phyloP scores from a whole-genome alignment of 2,797 vertebrate genomes.

The Fringilla coelebs region DNA sequence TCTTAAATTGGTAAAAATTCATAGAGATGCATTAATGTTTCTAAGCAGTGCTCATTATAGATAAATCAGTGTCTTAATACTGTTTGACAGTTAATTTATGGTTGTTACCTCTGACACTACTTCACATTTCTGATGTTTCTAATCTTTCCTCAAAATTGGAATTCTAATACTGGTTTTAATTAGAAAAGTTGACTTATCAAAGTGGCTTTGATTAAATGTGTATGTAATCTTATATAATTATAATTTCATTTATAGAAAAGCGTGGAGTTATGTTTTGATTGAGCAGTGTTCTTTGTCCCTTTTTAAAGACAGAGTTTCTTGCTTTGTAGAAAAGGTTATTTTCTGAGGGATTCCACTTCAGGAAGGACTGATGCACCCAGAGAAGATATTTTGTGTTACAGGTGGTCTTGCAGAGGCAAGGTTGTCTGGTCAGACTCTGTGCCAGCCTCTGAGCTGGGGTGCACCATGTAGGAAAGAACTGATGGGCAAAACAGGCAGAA shows the following conservation, averaged over 20 bases:
- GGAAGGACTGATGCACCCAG: background rate
- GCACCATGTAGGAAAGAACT: background rate
- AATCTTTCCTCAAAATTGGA: slow-evolving; percentile 52
- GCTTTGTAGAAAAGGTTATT: background rate
- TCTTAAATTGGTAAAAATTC: slow-evolving; percentile 37
- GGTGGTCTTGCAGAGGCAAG: background rate
- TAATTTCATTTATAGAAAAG: slow-evolving; percentile 43
- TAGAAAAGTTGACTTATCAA: slow-evolving; percentile 55
- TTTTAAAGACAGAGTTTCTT: background rate
- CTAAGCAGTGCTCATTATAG: slow-evolving; percentile 56
- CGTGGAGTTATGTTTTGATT: background rate
- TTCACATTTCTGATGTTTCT: slow-evolving; percentile 53
- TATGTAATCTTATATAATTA: slow-evolving; percentile 32
- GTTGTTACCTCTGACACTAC: slow-evolving; percentile 53
- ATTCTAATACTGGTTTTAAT: slow-evolving; percentile 57
- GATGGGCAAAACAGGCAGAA: background rate
- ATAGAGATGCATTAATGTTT: slow-evolving; percentile 19
- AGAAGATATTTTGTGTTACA: background rate
- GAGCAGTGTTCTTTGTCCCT: background rate
- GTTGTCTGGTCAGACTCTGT: background rate
- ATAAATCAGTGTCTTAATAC: slow-evolving; percentile 56
- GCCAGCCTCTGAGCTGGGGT: background rate
- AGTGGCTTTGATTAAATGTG: slow-evolving; percentile 47
- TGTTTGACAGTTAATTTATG: slow-evolving; percentile 46
- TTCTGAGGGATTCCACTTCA: background rate